phyloP scores from a whole-genome alignment of 2,888 invertebrate genomes.

The Diloba caeruleocephala region DNA sequence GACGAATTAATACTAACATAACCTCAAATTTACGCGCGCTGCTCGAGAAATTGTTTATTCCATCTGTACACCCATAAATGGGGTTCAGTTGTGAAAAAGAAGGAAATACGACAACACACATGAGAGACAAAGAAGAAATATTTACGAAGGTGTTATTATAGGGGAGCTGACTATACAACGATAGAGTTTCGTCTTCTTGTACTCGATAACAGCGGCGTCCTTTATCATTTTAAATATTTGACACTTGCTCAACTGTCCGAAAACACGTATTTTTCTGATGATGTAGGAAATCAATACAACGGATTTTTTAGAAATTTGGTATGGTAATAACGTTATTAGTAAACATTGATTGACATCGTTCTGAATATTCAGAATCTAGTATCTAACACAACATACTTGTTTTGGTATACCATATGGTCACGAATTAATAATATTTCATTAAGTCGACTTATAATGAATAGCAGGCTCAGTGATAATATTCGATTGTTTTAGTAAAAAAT shows the following conservation, averaged over 20 bases:
- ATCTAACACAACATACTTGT: constrained; percentile 3
- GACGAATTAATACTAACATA: constrained; percentile 86
- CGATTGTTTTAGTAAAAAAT: too few relatives aligned
- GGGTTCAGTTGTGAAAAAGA: constrained; percentile 78
- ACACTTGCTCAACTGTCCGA: constrained; percentile 6
- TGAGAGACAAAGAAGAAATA: constrained; percentile 67
- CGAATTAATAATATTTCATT: too few relatives aligned
- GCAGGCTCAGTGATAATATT: too few relatives aligned
- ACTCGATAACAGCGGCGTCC: constrained; percentile 35
- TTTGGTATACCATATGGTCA: constrained; percentile 13
- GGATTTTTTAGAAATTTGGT: constrained; percentile 1
- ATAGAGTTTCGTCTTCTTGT: too few relatives aligned
- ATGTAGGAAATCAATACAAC: not conserved
- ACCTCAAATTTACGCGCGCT: constrained; percentile 86
- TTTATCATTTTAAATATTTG: constrained; percentile 38
- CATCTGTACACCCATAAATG: constrained; percentile 79
- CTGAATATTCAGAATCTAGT: constrained; percentile 7
- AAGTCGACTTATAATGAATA: too few relatives aligned
- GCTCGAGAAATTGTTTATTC: constrained; percentile 84
- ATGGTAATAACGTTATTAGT: constrained; percentile 2
- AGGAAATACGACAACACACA: constrained; percentile 58
- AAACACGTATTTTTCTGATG: constrained; percentile 9
- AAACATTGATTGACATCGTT: constrained; percentile 10
- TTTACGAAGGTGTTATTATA: constrained; percentile 68
- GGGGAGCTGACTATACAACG: constrained; percentile 61